Percentiles rank a stretch among this genome's conserved stretches.
Evolutionary conservation across 2,113 vertebrate genomes (phyloP).

Genomic region (Pimephales promelas): DNA sequence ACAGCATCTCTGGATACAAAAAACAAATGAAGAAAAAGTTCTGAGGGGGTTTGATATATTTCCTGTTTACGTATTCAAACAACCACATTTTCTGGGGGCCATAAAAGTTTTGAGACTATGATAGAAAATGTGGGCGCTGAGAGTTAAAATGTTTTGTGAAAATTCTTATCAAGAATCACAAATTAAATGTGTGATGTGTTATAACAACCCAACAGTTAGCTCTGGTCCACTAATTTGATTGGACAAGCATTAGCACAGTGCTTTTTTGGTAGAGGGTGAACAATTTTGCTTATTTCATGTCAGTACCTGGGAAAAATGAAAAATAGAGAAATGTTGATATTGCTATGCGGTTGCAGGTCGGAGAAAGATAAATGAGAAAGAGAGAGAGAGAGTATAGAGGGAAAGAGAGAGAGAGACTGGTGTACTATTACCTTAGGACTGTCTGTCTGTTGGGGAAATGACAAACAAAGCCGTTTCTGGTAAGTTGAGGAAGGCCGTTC

Average conservation of each 20-base stretch:
- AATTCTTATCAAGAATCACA: neutral
- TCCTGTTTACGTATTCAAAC: too few species aligned
- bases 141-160: neutral
- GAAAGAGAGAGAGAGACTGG: constrained; percentile 17
- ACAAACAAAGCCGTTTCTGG: constrained; percentile 24
- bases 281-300: neutral
- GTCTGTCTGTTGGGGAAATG: constrained; percentile 40
- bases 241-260: too few species aligned
- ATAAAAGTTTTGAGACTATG: too few species aligned
- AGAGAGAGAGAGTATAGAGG: neutral
- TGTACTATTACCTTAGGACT: constrained; percentile 27
- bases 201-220: too few species aligned
- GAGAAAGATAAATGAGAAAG: neutral
- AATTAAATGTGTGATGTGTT: too few species aligned
- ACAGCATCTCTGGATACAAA: too few species aligned
- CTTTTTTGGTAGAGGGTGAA: too few species aligned
- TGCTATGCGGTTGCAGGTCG: neutral
- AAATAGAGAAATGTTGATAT: neutral
- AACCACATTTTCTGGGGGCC: too few species aligned
- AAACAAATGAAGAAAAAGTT: too few species aligned
- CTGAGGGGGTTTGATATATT: too few species aligned
- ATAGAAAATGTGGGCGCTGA: too few species aligned
- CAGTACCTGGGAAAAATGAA: neutral
- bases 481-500: constrained; percentile 51
- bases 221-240: too few species aligned